A percentile compares a stretch with the other conserved stretches of the same genome.
Evolutionary conservation across 2,797 vertebrate species (phyloP).

Genomic region (Microcaecilia unicolor): DNA sequence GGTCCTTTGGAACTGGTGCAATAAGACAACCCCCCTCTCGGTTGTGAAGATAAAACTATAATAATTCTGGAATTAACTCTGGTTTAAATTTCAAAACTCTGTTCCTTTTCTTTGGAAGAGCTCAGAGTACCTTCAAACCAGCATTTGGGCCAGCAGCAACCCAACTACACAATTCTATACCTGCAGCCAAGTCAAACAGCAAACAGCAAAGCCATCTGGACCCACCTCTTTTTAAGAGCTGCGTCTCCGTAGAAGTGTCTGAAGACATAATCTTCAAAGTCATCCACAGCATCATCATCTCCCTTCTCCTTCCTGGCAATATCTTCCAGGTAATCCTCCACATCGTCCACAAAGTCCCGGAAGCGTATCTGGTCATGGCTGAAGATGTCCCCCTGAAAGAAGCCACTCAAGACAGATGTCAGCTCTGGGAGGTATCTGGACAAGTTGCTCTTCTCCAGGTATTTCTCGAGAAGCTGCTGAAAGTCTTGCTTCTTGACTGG

Average conservation of each 20-base stretch:
- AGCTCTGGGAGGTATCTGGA: constrained; percentile 26
- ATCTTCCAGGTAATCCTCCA: constrained; percentile 81
- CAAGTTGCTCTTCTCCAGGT: constrained; percentile 50
- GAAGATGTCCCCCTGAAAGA: constrained; percentile 70
- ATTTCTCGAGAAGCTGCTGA: constrained; percentile 46
- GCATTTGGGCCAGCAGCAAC: too few species aligned
- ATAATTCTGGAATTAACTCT: too few species aligned
- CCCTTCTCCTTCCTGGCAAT: constrained; percentile 50
- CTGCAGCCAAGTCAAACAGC: too few species aligned
- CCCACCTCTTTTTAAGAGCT: constrained; percentile 29
- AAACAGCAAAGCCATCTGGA: too few species aligned
- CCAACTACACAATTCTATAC: too few species aligned
- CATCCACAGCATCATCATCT: constrained; percentile 37
- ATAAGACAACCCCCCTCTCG: too few species aligned
- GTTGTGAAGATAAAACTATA: too few species aligned
- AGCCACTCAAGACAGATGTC: constrained; percentile 33
- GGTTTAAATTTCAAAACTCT: too few species aligned
- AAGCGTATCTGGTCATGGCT: constrained; percentile 74
- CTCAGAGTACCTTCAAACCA: too few species aligned
- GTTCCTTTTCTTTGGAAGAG: too few species aligned
- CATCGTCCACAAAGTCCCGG: constrained; percentile 70
- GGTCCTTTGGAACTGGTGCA: too few species aligned
- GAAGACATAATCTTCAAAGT: constrained; percentile 51
- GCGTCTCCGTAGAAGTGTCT: constrained; percentile 32
- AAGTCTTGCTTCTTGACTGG: constrained; percentile 55